Base-by-base conservation (phyloP, 2,888 invertebrate genomes). In the Drosophila setosimentum region DNA sequence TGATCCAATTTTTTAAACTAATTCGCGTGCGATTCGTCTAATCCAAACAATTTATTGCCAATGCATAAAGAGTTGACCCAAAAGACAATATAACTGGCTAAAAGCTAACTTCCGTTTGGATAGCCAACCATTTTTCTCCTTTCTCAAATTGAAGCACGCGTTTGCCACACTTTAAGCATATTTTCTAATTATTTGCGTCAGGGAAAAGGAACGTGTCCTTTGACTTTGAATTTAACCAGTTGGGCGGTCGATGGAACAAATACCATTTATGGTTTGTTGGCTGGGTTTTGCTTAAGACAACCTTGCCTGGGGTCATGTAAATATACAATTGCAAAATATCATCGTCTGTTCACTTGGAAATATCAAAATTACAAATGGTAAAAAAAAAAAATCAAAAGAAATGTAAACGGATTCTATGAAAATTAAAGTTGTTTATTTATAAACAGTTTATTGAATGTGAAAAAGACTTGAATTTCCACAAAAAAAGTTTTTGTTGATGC, bases 121-220 rank as follows among this genome's bases (percentile, higher is more conserved):
- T 30, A 42, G 33, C 16, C 16, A 45, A 45, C 7, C 30, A 32
- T 29, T 16, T 27, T 30, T 13, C 48, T n/a, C 29, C 27, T 18
- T 64, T 62, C 54, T 33, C 2, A 35, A 66, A 77, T 66, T 68
- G 61, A 49, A 49, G 50, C 63, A 57, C 57, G 57, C 42, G 30
- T 57, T 29, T 10, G 29, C 29, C 62, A 50, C 59, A 65, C 68
- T 78, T 69, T 32, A 64, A 60, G 55, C 73, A 77, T 70, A 66
- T 71, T 76, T 83, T 73, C 49, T 73, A 78, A 78, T 83, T 77
- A 78, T 66, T 62, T 40, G 59, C 29, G 51, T 16, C 55, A 33
- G 40, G 3, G n/a, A 40, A 24, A 16, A 24, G 24, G 16, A 45
- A 16, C 69, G 68, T 68, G 67, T 32, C 32, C 40, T 42, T 61